These are phyloP conservation scores for Zeuzera pyrina DNA, from an alignment of 2,888 invertebrate species.

Conservation along the genomic window DNA sequence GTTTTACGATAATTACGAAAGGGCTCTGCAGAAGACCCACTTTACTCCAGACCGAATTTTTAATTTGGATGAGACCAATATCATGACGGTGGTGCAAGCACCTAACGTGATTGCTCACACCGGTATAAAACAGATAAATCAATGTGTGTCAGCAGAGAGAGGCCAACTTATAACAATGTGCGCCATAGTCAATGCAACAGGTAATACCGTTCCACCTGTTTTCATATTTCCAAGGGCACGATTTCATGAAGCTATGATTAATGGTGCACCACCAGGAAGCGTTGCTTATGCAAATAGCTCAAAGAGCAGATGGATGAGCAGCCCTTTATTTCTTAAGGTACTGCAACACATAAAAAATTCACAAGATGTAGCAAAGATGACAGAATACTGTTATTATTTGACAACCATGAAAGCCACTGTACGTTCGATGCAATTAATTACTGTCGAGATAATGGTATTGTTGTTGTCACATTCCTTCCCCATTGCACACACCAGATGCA, in stretches of 20 bases:
- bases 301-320: constrained; percentile 25
- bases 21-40: neutral
- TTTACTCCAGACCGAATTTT: constrained; percentile 4
- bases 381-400: too few species aligned
- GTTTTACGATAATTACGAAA: neutral
- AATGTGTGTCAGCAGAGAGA: constrained; percentile 16
- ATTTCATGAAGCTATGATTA: constrained; percentile 18
- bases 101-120: constrained; percentile 17
- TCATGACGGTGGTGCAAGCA: constrained; percentile 19
- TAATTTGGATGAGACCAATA: constrained; percentile 23
- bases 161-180: constrained; percentile 19
- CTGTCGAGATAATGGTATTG: too few species aligned
- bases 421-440: too few species aligned
- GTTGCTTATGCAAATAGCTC: constrained; percentile 22
- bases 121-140: constrained; percentile 11
- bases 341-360: constrained; percentile 12
- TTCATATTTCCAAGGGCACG: constrained; percentile 14
- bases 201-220: constrained; percentile 22
- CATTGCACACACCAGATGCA: too few species aligned
- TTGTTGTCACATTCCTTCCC: too few species aligned
- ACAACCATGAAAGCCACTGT: too few species aligned
- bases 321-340: constrained; percentile 22
- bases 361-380: constrained; percentile 17
- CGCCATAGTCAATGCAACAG: constrained; percentile 18
- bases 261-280: constrained; percentile 16